A percentile compares a stretch with the other conserved stretches of the same genome.
phyloP scores from a whole-genome alignment of 2,888 invertebrate genomes.

The Spodoptera picta region DNA sequence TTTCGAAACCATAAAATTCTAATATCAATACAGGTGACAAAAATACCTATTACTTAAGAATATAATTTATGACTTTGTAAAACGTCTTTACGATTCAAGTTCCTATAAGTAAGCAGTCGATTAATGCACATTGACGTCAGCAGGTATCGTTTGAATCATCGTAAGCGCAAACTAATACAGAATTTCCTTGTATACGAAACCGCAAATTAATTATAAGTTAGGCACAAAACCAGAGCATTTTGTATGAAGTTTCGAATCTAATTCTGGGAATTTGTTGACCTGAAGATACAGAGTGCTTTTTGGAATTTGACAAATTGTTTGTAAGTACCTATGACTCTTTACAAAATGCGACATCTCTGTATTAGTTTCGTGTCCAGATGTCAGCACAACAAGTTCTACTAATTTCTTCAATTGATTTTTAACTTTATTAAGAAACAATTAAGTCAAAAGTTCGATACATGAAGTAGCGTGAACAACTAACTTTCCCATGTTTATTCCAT shows the following conservation, averaged over 20 bases:
- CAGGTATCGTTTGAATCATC: constrained; percentile 2
- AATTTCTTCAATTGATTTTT: too few species aligned
- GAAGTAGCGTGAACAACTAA: neutral
- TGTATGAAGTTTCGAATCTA: constrained; percentile 15
- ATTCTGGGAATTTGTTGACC: neutral
- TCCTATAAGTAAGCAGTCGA: constrained; percentile 15
- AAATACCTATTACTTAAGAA: too few species aligned
- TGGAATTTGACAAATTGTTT: too few species aligned
- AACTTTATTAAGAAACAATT: too few species aligned
- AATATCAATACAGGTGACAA: too few species aligned
- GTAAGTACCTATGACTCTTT: too few species aligned
- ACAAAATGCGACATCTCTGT: constrained; percentile 3
- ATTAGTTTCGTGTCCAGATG: too few species aligned
- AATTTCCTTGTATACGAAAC: constrained; percentile 13
- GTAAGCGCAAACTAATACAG: neutral
- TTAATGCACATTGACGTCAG: constrained; percentile 24
- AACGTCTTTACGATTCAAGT: constrained; percentile 1
- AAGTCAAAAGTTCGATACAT: too few species aligned
- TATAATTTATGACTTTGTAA: too few species aligned
- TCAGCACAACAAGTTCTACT: too few species aligned
- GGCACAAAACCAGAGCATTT: constrained; percentile 4
- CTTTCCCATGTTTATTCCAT: too few species aligned
- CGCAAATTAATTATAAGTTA: constrained; percentile 1
- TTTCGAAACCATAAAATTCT: too few species aligned
- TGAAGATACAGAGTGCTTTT: neutral